Evolutionary conservation across 2,113 vertebrate genomes (phyloP).

Genomic region (Cyprinodon tularosa): DNA sequence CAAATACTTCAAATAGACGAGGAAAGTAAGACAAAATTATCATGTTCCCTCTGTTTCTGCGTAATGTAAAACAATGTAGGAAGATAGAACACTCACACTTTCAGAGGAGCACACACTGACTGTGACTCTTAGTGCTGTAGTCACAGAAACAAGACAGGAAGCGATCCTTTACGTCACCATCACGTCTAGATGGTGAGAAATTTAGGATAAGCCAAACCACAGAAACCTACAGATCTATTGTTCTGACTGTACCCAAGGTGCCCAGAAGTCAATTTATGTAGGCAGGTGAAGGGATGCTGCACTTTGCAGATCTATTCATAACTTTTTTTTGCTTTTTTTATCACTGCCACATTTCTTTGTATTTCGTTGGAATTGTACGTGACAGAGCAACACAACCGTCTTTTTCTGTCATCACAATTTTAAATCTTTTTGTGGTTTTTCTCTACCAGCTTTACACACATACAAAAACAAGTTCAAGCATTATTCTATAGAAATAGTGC

Average conservation of each 20-base stretch:
- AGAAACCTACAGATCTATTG: constrained; percentile 8
- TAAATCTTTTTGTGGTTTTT: no score
- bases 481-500: no score
- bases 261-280: neutral
- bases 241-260: neutral
- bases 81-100: neutral
- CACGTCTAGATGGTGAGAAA: constrained; percentile 7
- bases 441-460: no score
- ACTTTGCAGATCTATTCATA: neutral
- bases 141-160: constrained; percentile 52
- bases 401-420: no score
- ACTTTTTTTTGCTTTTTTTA: neutral
- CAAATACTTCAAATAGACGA: neutral
- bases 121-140: constrained; percentile 8
- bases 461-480: no score
- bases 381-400: neutral
- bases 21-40: neutral
- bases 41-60: constrained; percentile 28
- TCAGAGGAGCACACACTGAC: neutral
- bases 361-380: neutral
- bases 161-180: constrained; percentile 15
- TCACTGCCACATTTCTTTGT: neutral
- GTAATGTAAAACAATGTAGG: constrained; percentile 16
- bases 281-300: neutral
- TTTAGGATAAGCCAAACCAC: constrained; percentile 16